Evolutionary conservation across 2,888 invertebrate genomes (phyloP).

Genomic region (Drosophila koepferae): DNA sequence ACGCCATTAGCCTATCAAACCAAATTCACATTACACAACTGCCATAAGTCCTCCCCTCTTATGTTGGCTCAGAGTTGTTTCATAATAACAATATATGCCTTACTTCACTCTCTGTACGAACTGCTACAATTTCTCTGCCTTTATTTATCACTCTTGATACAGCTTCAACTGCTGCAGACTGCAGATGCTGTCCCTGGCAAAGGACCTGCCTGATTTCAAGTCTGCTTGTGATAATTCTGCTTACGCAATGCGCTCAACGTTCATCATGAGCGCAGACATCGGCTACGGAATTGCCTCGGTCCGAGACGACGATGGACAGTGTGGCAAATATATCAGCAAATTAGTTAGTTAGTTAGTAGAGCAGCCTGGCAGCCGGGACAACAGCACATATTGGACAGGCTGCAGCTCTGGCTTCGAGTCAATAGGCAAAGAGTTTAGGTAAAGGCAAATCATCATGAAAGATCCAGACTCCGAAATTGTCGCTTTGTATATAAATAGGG

Average conservation of each 20-base stretch:
- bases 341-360: constrained; percentile 79
- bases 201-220: constrained; percentile 57
- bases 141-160: neutral
- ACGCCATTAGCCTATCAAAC: too few relatives aligned
- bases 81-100: neutral
- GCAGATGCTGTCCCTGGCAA: constrained; percentile 38
- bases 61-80: too few relatives aligned
- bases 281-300: constrained; percentile 27
- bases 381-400: neutral
- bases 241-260: constrained; percentile 49
- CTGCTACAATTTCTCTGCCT: constrained; percentile 4
- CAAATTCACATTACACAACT: neutral
- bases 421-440: neutral
- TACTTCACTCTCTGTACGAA: neutral
- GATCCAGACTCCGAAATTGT: constrained; percentile 1
- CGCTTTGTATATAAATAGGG: constrained; percentile 51
- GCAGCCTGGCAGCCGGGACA: constrained; percentile 5
- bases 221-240: constrained; percentile 66
- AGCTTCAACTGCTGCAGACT: constrained; percentile 50
- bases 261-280: constrained; percentile 72
- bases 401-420: neutral
- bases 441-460: constrained; percentile 2
- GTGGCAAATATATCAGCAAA: constrained; percentile 81
- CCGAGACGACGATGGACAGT: constrained; percentile 15
- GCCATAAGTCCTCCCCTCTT: neutral